phyloP scores from a whole-genome alignment of 1,140 invertebrate genomes.

The Ericerus pela region DNA sequence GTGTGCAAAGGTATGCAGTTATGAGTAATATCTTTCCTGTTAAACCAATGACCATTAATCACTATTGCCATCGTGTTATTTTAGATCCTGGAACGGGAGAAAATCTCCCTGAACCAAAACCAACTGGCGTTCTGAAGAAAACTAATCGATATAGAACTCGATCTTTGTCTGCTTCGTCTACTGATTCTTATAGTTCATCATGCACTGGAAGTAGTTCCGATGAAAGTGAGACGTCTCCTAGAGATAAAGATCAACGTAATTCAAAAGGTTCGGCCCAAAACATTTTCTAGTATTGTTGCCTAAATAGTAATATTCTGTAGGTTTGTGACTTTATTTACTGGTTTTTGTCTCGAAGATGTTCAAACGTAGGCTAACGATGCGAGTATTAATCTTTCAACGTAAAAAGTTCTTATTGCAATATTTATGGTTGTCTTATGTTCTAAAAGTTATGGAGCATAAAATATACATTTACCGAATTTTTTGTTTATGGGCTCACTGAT shows the following conservation, averaged over 20 bases:
- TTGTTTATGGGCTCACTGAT: too few relatives aligned
- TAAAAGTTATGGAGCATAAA: too few relatives aligned
- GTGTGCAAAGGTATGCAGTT: neutral
- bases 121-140: slow-evolving; percentile 62
- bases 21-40: neutral
- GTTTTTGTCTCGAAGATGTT: too few relatives aligned
- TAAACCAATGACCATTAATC: neutral
- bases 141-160: slow-evolving; percentile 70
- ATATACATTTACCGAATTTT: too few relatives aligned
- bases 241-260: slow-evolving; percentile 71
- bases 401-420: too few relatives aligned
- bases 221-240: slow-evolving; percentile 66
- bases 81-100: neutral
- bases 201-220: slow-evolving; percentile 79
- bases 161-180: slow-evolving; percentile 81
- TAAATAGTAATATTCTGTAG: too few relatives aligned
- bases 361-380: too few relatives aligned
- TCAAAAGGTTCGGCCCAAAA: slow-evolving; percentile 35
- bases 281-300: too few relatives aligned
- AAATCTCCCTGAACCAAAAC: slow-evolving; percentile 35
- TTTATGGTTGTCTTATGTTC: too few relatives aligned
- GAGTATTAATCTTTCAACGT: too few relatives aligned
- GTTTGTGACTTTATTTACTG: too few relatives aligned
- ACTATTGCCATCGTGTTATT: neutral
- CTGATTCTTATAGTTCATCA: slow-evolving; percentile 79